Conservation (phyloP, 2,797 vertebrate species). For the Alfaro cultratus region DNA sequence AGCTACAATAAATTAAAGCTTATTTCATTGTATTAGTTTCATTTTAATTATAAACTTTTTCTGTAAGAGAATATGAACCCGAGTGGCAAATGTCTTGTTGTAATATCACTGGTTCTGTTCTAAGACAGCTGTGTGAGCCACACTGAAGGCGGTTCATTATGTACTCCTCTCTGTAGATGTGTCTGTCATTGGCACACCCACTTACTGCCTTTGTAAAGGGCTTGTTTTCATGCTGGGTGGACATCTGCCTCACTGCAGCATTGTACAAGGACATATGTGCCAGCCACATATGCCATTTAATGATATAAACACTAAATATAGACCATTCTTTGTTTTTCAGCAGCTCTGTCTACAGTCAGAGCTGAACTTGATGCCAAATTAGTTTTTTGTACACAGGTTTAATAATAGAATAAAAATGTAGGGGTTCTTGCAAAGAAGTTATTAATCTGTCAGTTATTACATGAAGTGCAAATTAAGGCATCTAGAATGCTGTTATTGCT, state of each 20-base stretch:
- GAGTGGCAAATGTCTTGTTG: conserved; percentile 11
- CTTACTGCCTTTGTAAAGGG: conserved; percentile 51
- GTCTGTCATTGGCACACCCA: conserved; percentile 59
- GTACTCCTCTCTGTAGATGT: conserved; percentile 39
- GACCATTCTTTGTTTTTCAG: conserved; percentile 33
- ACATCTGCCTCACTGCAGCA: conserved; percentile 66
- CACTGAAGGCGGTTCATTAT: conserved; percentile 59
- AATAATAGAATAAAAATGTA: not conserved
- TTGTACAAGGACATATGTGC: conserved; percentile 51
- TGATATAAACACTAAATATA: conserved; percentile 55
- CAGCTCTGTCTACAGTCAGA: conserved; percentile 12
- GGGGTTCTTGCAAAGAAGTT: not conserved
- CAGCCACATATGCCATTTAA: conserved; percentile 57
- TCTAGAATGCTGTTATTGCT: conserved; percentile 4
- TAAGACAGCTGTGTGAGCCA: conserved; percentile 44
- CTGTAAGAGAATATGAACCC: not conserved
- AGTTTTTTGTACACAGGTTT: conserved; percentile 11
- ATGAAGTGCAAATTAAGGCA: conserved; percentile 8
- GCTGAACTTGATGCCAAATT: conserved; percentile 27
- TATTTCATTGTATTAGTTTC: not conserved
- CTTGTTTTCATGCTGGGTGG: conserved; percentile 67
- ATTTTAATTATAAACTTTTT: not conserved
- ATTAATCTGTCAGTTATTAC: not conserved
- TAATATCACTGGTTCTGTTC: conserved; percentile 9
- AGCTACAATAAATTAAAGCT: not conserved